Evolutionary conservation across 2,888 invertebrate genomes (phyloP), one percentile per base, ranked within the genome.

Genomic region (Drosophila recens): DNA sequence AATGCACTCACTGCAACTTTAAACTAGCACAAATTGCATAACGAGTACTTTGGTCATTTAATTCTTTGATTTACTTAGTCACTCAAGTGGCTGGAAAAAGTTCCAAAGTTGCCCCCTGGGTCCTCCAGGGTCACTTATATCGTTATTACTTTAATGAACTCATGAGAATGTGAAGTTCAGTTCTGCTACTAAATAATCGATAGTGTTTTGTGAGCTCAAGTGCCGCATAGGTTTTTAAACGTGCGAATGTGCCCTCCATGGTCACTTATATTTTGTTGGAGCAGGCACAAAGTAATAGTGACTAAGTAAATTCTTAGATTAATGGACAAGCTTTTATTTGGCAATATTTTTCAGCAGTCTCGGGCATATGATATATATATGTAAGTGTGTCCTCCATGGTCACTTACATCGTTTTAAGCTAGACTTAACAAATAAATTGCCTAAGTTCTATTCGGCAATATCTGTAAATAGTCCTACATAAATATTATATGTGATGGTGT

Each of bases 1-100:
- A 40, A 56, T 66, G 45, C 62, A 66, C 36, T 65, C 51, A 40
- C 27, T 4, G 46, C 5, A 34, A 20, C 13, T 43, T 43, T 43
- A 10, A 43, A 42, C 11, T 11, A 13, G 4, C 20, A 20, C 43
- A 36, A 66, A 15, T 3, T 67, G 67, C 42, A 65, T 48, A 33
- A 15, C 9, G 49, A 17, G 58, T 17, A 17, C 4, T 42, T 52
- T 3, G 34, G 49, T 33, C 49, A 34, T 11, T 49, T 11, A 20
- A 17, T 42, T 40, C 17, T 2, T 17, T 51, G 34, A 51, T 23
- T 51, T 20, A 51, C 36, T 51, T 51, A 36, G 51, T 49, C 49
- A 11, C 33, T 15, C 48, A 49, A 34, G 33, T 34, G 34, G 20
- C 11, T 20, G 13, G 13, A 0, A 20, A 20, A 51, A 51, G 13